A percentile compares a stretch with the other conserved stretches of the same genome.
These are phyloP conservation scores for Heterodera filipjevi DNA, from an alignment of 2,888 invertebrate species.

Conservation along the genomic window DNA sequence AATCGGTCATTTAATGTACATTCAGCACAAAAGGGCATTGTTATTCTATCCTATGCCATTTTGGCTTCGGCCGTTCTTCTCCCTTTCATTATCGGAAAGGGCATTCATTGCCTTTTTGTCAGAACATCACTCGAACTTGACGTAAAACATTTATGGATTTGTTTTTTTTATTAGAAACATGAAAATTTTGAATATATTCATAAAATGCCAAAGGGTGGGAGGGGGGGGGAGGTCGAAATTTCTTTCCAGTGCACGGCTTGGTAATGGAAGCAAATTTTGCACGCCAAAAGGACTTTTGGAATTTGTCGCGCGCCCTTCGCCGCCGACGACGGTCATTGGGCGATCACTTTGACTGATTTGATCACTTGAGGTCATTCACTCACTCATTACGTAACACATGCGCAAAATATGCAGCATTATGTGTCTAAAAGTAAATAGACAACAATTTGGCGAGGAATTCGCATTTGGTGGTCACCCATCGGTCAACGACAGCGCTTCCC, in stretches of 20 bases:
- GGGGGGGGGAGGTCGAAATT: no score
- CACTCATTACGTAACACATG: neutral
- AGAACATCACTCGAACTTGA: no score
- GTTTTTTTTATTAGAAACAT: neutral
- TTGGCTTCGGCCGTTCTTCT: no score
- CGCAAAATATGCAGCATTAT: neutral
- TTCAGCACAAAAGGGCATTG: neutral
- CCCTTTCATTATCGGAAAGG: neutral
- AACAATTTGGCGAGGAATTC: neutral
- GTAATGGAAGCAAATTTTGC: neutral
- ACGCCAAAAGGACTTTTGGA: constrained; percentile 9
- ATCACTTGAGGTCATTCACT: neutral
- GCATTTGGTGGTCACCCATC: neutral
- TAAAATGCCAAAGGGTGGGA: neutral
- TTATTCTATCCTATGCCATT: no score
- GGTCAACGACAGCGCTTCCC: neutral
- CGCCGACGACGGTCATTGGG: neutral
- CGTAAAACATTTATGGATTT: no score
- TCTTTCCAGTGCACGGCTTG: neutral
- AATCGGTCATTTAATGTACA: neutral
- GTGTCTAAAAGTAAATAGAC: neutral
- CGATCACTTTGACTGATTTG: neutral
- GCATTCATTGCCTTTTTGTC: no score
- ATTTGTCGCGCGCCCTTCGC: neutral
- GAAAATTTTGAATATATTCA: neutral